A percentile compares a stretch with the other conserved stretches of the same genome.
Evolutionary conservation across 1,140 invertebrate species (phyloP).

Genomic region (Trinorchestia longiramus): DNA sequence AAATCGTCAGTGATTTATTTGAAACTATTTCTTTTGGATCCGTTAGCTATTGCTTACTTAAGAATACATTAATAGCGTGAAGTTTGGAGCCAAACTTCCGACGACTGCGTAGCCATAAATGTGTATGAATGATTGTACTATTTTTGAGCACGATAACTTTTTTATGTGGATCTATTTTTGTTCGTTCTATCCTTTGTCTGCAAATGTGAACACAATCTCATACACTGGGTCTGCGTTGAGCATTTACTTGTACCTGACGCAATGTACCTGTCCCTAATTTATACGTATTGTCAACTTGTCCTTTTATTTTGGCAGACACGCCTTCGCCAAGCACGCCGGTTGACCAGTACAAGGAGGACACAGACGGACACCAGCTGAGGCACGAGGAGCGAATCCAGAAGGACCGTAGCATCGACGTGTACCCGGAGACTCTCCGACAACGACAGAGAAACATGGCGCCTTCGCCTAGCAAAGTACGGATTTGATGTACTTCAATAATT

Average conservation of each 20-base stretch:
- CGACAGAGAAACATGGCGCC: conserved; percentile 65
- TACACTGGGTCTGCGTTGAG: background rate
- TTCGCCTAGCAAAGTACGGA: conserved; percentile 61
- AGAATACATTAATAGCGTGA: too few relatives aligned
- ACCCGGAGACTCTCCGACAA: conserved; percentile 68
- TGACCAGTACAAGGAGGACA: conserved; percentile 62
- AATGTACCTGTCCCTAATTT: background rate
- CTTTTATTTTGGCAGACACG: conserved; percentile 59
- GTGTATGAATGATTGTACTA: background rate
- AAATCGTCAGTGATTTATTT: too few relatives aligned
- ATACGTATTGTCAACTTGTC: background rate
- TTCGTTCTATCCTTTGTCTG: background rate
- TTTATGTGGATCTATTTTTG: background rate
- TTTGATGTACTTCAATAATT: background rate
- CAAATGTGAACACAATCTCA: background rate
- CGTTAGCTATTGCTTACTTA: too few relatives aligned
- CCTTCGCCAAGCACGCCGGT: conserved; percentile 64
- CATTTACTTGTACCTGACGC: background rate
- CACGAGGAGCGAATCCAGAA: conserved; percentile 66
- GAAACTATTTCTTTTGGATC: too few relatives aligned
- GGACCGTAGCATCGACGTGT: conserved; percentile 67
- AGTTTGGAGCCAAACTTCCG: too few relatives aligned
- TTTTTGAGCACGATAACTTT: background rate
- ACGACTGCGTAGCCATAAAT: too few relatives aligned
- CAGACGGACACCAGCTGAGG: conserved; percentile 57